Conservation (phyloP, 1,140 invertebrate species). For the Pseudoatta argentina region DNA sequence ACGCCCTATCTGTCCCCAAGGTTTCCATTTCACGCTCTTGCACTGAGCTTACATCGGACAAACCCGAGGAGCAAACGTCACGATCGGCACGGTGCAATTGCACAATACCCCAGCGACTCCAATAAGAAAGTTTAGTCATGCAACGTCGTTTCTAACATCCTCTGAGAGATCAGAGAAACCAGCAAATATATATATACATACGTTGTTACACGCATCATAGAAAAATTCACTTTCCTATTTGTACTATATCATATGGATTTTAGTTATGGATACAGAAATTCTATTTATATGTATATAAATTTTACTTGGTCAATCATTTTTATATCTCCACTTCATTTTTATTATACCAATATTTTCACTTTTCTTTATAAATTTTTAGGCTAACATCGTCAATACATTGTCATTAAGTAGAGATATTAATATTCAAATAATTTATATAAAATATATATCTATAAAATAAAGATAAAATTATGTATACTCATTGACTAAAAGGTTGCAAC, state of each 20-base stretch:
- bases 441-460: neutral
- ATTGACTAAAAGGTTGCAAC: too few species aligned
- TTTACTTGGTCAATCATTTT: neutral
- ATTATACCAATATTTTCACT: neutral
- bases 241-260: neutral
- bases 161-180: conserved; percentile 1
- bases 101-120: conserved; percentile 39
- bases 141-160: conserved; percentile 14
- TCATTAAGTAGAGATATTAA: neutral
- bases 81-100: conserved; percentile 41
- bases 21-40: conserved; percentile 49
- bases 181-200: neutral
- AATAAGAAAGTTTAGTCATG: conserved; percentile 51
- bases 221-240: neutral
- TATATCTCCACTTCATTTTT: neutral
- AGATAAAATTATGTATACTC: neutral
- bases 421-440: too few species aligned
- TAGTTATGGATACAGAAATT: neutral
- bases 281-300: neutral
- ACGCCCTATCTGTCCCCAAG: conserved; percentile 31
- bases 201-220: neutral
- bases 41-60: conserved; percentile 31
- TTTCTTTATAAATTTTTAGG: neutral
- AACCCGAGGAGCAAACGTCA: conserved; percentile 40
- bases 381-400: neutral